phyloP scores from a whole-genome alignment of 2,113 vertebrate species.

The Neopipo cinnamomea region DNA sequence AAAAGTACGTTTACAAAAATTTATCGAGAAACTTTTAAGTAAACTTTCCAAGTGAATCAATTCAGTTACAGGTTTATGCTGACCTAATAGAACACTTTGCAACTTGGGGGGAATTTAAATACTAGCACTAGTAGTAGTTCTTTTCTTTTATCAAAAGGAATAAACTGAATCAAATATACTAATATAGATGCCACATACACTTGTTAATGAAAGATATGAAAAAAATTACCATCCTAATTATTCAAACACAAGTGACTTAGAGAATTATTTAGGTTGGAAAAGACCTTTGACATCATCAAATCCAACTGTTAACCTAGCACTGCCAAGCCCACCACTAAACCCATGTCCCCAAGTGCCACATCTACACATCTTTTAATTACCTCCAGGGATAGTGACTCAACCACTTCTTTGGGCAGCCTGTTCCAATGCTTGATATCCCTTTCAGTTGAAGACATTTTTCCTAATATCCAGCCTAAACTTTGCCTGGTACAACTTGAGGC shows the following conservation, averaged over 20 bases:
- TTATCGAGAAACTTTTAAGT: constrained; percentile 23
- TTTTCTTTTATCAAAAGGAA: background rate
- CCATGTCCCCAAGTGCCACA: fast-evolving
- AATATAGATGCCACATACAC: background rate
- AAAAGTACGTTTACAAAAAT: constrained; percentile 22
- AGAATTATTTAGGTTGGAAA: background rate
- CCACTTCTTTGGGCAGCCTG: background rate
- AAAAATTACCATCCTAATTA: background rate
- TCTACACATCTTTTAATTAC: no score
- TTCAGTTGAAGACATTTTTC: background rate
- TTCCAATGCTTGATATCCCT: background rate
- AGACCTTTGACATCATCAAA: background rate
- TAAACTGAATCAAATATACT: background rate
- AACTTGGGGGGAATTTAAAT: background rate
- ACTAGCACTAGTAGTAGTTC: background rate
- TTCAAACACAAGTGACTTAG: background rate
- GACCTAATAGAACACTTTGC: background rate
- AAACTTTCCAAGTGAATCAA: background rate
- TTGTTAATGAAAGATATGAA: background rate
- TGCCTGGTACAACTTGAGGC: background rate
- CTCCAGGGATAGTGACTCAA: background rate
- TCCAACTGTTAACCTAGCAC: background rate
- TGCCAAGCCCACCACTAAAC: background rate
- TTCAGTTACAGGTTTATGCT: background rate
- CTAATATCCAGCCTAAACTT: background rate